phyloP scores from a whole-genome alignment of 2,797 vertebrate species.

The Apogon talboti region DNA sequence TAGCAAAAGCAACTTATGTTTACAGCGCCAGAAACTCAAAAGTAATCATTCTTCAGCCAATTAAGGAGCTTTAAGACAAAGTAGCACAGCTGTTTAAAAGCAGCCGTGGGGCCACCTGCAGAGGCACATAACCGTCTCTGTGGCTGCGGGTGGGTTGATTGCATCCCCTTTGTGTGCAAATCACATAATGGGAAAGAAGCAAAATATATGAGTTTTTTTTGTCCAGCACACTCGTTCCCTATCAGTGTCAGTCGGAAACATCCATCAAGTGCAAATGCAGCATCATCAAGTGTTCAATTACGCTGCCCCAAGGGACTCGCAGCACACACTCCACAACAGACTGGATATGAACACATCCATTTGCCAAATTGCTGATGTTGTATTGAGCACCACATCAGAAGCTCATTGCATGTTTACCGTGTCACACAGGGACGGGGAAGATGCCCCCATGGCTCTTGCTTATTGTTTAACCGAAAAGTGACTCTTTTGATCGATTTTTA shows the following conservation, averaged over 20 bases:
- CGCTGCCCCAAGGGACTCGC: constrained; percentile 62
- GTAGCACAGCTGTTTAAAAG: constrained; percentile 70
- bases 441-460: constrained; percentile 64
- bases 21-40: constrained; percentile 40
- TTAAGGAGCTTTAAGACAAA: constrained; percentile 56
- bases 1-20: constrained; percentile 50
- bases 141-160: constrained; percentile 59
- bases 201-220: constrained; percentile 62
- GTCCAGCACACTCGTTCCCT: constrained; percentile 45
- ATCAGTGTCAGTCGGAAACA: constrained; percentile 61
- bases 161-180: constrained; percentile 61
- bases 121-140: constrained; percentile 54
- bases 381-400: constrained; percentile 64
- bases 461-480: constrained; percentile 70
- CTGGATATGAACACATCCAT: constrained; percentile 61
- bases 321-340: constrained; percentile 48
- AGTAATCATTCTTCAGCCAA: constrained; percentile 62
- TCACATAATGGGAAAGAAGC: constrained; percentile 61
- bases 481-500: constrained; percentile 69
- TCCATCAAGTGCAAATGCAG: constrained; percentile 74
- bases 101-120: constrained; percentile 70
- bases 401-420: constrained; percentile 63
- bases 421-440: constrained; percentile 50
- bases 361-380: constrained; percentile 76
- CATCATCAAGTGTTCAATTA: constrained; percentile 78